These are phyloP conservation scores for Ochotona princeps DNA, from an alignment of 2,113 vertebrate species.

Conservation along the genomic window DNA sequence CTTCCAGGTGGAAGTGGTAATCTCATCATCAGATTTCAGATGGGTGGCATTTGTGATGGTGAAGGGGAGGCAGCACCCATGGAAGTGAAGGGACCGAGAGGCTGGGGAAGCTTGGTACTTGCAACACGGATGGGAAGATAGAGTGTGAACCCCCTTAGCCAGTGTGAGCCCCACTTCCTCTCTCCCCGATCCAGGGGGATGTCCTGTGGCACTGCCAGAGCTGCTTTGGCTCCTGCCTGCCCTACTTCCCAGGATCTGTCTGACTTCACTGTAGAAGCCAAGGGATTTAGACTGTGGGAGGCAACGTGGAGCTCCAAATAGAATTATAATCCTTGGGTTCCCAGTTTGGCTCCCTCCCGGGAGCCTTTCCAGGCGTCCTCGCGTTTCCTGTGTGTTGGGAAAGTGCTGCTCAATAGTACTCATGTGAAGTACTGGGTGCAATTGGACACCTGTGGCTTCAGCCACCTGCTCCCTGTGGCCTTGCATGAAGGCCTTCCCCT, in stretches of 20 bases:
- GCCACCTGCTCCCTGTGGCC: neutral
- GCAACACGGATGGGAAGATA: fast-evolving
- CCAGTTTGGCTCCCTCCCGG: neutral
- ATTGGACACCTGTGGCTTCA: neutral
- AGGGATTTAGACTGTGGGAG: neutral
- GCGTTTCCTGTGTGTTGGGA: neutral
- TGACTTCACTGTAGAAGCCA: neutral
- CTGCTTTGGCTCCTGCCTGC: neutral
- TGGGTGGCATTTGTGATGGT: neutral
- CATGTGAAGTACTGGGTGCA: neutral
- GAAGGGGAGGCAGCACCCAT: neutral
- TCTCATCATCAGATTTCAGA: neutral
- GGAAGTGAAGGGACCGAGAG: neutral
- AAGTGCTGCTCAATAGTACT: neutral
- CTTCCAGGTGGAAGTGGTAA: neutral
- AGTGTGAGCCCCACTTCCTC: fast-evolving
- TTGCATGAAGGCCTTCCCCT: too few relatives aligned
- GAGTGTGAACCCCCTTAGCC: fast-evolving
- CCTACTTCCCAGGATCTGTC: neutral
- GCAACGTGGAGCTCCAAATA: neutral
- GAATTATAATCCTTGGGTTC: neutral
- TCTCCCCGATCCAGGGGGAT: neutral
- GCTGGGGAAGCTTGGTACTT: neutral
- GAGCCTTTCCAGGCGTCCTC: neutral
- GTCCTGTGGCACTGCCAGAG: fast-evolving